Conservation (phyloP, 2,888 invertebrate genomes). For the Meta bourneti region DNA sequence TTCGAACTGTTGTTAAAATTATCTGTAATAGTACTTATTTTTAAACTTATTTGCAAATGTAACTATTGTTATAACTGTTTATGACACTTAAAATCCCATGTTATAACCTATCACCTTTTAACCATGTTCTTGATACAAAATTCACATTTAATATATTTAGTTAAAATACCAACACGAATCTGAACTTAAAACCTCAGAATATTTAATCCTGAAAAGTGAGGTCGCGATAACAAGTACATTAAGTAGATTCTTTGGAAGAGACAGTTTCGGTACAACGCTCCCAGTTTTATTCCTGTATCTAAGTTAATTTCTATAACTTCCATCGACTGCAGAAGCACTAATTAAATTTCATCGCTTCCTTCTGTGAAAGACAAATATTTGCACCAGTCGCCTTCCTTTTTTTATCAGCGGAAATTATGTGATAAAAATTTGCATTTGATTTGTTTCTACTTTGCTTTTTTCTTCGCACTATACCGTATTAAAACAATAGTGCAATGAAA, state of each 20-base stretch:
- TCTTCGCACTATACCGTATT: no score
- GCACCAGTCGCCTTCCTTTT: neutral
- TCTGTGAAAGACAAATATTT: slow-evolving; percentile 13
- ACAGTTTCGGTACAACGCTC: neutral
- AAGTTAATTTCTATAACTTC: slow-evolving; percentile 11
- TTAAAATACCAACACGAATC: neutral
- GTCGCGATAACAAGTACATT: neutral
- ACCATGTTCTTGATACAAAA: neutral
- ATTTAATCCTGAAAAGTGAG: no score
- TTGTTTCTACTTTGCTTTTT: no score
- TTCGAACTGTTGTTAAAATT: no score
- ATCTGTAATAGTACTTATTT: no score
- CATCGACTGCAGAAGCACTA: neutral
- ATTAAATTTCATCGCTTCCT: slow-evolving; percentile 12
- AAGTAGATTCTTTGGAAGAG: neutral
- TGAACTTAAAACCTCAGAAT: no score
- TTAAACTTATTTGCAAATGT: no score
- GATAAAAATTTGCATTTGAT: no score
- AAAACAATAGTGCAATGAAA: no score
- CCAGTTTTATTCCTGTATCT: neutral
- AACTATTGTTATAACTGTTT: no score
- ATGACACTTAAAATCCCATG: no score
- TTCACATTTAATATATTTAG: neutral
- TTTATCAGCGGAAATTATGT: neutral
- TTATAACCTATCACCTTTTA: no score